Evolutionary conservation across 2,113 vertebrate genomes (phyloP), one percentile per base, ranked within the genome.

Genomic region (Carassius auratus): DNA sequence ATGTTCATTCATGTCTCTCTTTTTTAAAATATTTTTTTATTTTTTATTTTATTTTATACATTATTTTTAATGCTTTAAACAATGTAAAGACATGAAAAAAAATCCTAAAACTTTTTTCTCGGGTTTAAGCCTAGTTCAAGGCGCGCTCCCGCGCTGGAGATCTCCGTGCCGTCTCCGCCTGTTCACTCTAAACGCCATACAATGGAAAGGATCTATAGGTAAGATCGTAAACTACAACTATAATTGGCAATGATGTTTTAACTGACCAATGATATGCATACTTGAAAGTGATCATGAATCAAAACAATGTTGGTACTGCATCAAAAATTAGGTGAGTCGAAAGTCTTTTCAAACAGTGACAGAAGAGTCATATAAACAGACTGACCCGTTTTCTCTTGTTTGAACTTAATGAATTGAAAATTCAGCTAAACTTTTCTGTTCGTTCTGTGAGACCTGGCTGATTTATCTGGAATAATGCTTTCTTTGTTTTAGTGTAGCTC

Each of bases 91-190:
- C 30, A 30, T 30, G 30, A 2, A 30, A 30, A 30, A 30, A 30
- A 30, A 30, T 30, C 30, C 30, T 30, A 30, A 30, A 30, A 2
- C 30, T 30, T 13, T 5, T 77, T 36, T 26, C 26, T 26, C 26
- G 26, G 26, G 26, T 26, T 26, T 26, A 26, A 26, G 26, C 26
- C 26, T 26, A 26, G 85, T 86, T 86, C 79, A 68, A 61, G 6
- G 61, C 14, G 79, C 85, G 69, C 79, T 64, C 85, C 79, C 77
- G 71, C 4, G 21, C 26, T n/a, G 79, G 85, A 86, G 85, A 66
- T 73, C 71, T 86, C 85, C 79, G 85, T 66, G 79, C 85, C 85
- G 79, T 86, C 85, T 83, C 85, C 85, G 66, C 78, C 78, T 59
- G 55, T 21, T 14, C 57, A 62, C 45, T 30, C 13, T 9, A 36